Conservation (phyloP, 2,888 invertebrate species). For the Oconnorella tubifera region DNA sequence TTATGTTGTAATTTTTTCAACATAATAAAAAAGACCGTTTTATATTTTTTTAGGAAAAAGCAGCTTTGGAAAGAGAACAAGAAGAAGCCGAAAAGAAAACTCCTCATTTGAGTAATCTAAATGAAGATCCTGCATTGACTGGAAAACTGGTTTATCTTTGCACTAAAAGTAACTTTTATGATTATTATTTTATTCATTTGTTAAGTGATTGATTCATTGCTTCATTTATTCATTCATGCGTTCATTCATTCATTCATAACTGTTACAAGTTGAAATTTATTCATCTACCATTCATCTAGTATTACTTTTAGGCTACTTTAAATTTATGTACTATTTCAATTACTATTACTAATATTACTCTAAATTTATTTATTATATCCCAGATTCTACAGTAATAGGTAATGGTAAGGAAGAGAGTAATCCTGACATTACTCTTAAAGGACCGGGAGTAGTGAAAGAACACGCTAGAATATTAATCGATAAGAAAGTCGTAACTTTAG, state of each 20-base stretch:
- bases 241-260: too few species aligned
- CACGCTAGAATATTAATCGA: slow-evolving; percentile 30
- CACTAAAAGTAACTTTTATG: slow-evolving; percentile 6
- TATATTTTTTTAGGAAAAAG: slow-evolving; percentile 24
- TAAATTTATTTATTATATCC: too few species aligned
- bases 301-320: too few species aligned
- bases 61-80: slow-evolving; percentile 18
- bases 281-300: too few species aligned
- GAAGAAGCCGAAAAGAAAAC: slow-evolving; percentile 30
- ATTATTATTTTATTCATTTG: too few species aligned
- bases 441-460: slow-evolving; percentile 33
- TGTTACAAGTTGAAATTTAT: too few species aligned
- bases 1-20: not conserved
- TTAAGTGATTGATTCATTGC: too few species aligned
- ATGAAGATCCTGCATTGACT: slow-evolving; percentile 39
- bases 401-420: slow-evolving; percentile 32
- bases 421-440: slow-evolving; percentile 34
- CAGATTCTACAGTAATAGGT: slow-evolving; percentile 21
- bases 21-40: not conserved
- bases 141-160: slow-evolving; percentile 35
- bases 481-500: slow-evolving; percentile 26
- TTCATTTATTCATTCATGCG: too few species aligned
- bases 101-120: slow-evolving; percentile 39
- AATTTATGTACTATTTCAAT: too few species aligned
- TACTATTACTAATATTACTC: too few species aligned